A percentile compares a stretch with the other conserved stretches of the same genome.
phyloP scores from a whole-genome alignment of 2,113 vertebrate species.

The Dicentrarchus labrax region DNA sequence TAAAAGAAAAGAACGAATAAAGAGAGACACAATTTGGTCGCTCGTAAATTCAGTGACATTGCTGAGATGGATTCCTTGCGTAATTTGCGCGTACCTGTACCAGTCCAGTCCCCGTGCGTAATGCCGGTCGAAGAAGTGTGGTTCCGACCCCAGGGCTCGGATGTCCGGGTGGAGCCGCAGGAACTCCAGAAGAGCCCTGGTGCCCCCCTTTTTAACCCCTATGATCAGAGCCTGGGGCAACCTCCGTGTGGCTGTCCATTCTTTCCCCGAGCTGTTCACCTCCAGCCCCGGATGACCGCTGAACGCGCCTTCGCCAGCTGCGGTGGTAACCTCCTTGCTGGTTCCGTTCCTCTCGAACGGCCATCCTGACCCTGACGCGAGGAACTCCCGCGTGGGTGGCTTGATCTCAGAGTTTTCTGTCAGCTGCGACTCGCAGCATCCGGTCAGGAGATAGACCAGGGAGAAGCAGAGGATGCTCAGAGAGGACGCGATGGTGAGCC shows the following conservation, averaged over 20 bases:
- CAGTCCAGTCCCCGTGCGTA: constrained; percentile 86
- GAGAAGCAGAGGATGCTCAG: constrained; percentile 82
- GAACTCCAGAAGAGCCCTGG: constrained; percentile 86
- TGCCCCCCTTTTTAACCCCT: constrained; percentile 87
- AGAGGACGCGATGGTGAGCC: constrained; percentile 81
- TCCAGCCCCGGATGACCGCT: constrained; percentile 58
- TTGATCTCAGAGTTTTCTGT: constrained; percentile 58
- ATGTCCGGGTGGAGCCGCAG: constrained; percentile 87
- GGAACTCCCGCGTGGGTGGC: constrained; percentile 43
- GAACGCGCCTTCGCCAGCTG: constrained; percentile 33
- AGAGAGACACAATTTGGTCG: neutral
- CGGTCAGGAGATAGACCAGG: constrained; percentile 80
- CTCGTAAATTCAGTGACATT: neutral
- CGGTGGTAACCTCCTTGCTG: constrained; percentile 11
- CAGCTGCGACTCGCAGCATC: constrained; percentile 79
- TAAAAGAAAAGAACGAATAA: neutral
- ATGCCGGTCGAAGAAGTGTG: constrained; percentile 88
- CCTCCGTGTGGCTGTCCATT: constrained; percentile 83
- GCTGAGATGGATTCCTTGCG: neutral
- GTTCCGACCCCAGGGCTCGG: constrained; percentile 85
- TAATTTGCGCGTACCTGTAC: constrained; percentile 83
- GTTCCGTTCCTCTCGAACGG: constrained; percentile 65
- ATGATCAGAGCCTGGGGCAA: constrained; percentile 87
- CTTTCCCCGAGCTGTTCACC: constrained; percentile 74
- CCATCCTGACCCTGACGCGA: constrained; percentile 64